phyloP scores from a whole-genome alignment of 2,113 vertebrate species.

The Lontra canadensis region DNA sequence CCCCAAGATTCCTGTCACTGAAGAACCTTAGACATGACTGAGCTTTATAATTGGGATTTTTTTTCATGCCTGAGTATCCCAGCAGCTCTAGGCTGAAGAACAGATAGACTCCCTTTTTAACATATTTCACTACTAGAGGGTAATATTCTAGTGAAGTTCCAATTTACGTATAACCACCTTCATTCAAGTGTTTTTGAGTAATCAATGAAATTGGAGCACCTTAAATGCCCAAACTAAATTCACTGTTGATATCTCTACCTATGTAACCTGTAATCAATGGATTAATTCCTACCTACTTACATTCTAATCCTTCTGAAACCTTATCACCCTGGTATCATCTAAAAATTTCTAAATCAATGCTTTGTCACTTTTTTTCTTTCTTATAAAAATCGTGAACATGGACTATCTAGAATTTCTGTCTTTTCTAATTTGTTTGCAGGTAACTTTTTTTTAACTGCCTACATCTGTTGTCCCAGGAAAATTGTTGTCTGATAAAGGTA shows the following conservation, averaged over 20 bases:
- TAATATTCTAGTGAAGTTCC: background rate
- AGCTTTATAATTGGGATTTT: background rate
- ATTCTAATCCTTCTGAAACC: constrained; percentile 37
- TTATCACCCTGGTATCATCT: background rate
- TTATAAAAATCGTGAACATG: constrained; percentile 62
- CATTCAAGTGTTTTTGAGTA: constrained; percentile 1
- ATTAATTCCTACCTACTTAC: background rate
- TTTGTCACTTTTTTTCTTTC: constrained; percentile 13
- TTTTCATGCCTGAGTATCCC: background rate
- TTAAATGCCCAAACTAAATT: constrained; percentile 45
- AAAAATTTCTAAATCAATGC: constrained; percentile 46
- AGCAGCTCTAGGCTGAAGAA: background rate
- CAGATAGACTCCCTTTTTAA: background rate
- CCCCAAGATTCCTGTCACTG: background rate
- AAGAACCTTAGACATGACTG: background rate
- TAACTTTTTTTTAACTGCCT: constrained; percentile 10
- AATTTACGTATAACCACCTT: constrained; percentile 28
- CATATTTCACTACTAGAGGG: background rate
- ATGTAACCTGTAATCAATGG: background rate
- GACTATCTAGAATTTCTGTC: constrained; percentile 18
- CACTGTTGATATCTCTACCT: background rate
- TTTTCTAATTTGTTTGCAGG: constrained; percentile 56
- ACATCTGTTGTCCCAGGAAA: constrained; percentile 67
- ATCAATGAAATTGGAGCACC: constrained; percentile 18
- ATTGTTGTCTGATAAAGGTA: constrained; percentile 79